These are phyloP conservation scores for Monochamus saltuarius DNA, from an alignment of 1,140 invertebrate genomes.

Conservation along the genomic window DNA sequence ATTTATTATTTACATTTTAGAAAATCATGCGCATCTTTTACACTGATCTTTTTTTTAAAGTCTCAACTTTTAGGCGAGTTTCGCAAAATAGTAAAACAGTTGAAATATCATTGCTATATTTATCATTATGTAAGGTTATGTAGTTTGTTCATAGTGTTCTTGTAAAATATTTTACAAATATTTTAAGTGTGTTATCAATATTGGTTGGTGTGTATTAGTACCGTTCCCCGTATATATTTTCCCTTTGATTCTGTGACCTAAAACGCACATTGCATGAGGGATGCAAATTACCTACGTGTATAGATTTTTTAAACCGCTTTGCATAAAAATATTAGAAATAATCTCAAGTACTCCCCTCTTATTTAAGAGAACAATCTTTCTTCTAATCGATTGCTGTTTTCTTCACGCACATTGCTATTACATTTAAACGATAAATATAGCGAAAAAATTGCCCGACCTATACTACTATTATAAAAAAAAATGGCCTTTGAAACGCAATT, in stretches of 20 bases:
- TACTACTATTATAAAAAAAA: slow-evolving; percentile 3
- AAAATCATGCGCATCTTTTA: too few relatives aligned
- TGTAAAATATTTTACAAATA: too few relatives aligned
- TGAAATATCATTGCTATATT: too few relatives aligned
- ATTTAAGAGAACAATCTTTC: slow-evolving; percentile 22
- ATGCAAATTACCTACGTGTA: slow-evolving; percentile 26
- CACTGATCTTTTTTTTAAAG: too few relatives aligned
- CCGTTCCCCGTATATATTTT: slow-evolving; percentile 15
- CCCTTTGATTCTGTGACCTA: slow-evolving; percentile 20
- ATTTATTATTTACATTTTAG: too few relatives aligned
- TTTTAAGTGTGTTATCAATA: too few relatives aligned
- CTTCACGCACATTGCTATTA: slow-evolving; percentile 10
- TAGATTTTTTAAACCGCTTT: slow-evolving; percentile 25
- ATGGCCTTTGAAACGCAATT: slow-evolving; percentile 13
- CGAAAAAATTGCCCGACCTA: not conserved
- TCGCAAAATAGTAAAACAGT: too few relatives aligned
- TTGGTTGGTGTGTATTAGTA: not conserved
- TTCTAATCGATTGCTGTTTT: not conserved
- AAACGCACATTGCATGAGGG: slow-evolving; percentile 26
- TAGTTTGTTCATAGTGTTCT: too few relatives aligned
- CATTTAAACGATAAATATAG: slow-evolving; percentile 1
- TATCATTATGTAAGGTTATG: too few relatives aligned
- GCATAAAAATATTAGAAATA: slow-evolving; percentile 26
- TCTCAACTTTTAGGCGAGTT: too few relatives aligned
- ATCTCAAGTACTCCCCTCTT: slow-evolving; percentile 20